Conservation (phyloP, 2,797 vertebrate species). For the Cottoperca gobio region DNA sequence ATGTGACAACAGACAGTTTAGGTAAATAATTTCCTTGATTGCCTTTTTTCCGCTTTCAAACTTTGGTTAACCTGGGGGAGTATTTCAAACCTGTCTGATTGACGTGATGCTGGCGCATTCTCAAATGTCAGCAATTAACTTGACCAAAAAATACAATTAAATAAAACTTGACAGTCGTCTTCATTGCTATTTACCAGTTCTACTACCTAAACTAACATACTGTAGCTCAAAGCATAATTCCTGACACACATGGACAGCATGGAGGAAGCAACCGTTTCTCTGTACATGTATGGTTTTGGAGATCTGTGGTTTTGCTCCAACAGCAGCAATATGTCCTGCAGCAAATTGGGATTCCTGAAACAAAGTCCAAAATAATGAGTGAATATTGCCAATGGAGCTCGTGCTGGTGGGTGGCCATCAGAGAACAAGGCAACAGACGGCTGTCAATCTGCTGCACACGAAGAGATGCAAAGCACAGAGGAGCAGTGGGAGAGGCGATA, state of each 20-base stretch:
- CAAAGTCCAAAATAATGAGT: constrained; percentile 47
- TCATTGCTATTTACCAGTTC: background rate
- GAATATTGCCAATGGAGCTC: constrained; percentile 19
- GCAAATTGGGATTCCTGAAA: constrained; percentile 35
- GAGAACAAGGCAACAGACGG: constrained; percentile 38
- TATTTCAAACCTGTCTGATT: too few relatives aligned
- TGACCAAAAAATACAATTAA: too few relatives aligned
- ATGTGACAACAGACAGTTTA: too few relatives aligned
- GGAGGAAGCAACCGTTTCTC: background rate
- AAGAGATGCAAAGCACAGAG: background rate
- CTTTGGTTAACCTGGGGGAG: too few relatives aligned
- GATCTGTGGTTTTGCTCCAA: constrained; percentile 1
- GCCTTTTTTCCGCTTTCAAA: too few relatives aligned
- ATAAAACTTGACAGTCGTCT: background rate
- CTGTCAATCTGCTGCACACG: constrained; percentile 38
- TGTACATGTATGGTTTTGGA: background rate
- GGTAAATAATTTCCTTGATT: too few relatives aligned
- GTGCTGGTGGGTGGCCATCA: constrained; percentile 25
- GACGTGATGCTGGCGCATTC: too few relatives aligned
- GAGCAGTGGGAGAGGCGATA: constrained; percentile 8
- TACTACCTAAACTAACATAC: background rate
- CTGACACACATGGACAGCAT: background rate
- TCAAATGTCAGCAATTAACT: too few relatives aligned
- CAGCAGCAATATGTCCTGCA: constrained; percentile 21
- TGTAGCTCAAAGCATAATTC: background rate